These are phyloP conservation scores for Oncorhynchus kisutch DNA, from an alignment of 2,113 vertebrate genomes.

Conservation along the genomic window DNA sequence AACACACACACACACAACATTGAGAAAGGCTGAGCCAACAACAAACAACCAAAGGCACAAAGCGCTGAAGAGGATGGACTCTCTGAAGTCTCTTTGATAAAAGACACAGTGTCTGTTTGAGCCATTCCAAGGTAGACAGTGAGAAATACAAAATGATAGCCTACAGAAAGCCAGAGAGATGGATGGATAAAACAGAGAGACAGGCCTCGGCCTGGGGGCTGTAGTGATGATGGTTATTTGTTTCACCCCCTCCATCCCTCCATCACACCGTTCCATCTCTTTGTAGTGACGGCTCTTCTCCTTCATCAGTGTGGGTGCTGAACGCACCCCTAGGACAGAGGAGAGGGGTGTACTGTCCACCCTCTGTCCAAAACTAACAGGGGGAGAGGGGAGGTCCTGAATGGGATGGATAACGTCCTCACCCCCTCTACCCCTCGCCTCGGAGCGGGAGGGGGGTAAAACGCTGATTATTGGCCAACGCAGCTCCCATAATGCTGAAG, in stretches of 20 bases:
- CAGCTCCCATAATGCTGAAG: slow-evolving; percentile 73
- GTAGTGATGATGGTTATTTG: slow-evolving; percentile 44
- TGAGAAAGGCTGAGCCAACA: slow-evolving; percentile 63
- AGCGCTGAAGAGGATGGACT: slow-evolving; percentile 68
- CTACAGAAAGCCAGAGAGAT: slow-evolving; percentile 6
- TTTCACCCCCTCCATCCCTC: slow-evolving; percentile 52
- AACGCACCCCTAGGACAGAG: slow-evolving; percentile 25
- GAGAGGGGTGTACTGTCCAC: neutral
- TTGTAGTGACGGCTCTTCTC: slow-evolving; percentile 48
- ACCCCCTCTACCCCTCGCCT: neutral
- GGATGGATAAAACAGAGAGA: neutral
- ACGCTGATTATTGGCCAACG: slow-evolving; percentile 70
- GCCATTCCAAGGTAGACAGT: slow-evolving; percentile 30
- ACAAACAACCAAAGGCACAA: slow-evolving; percentile 62
- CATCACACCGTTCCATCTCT: slow-evolving; percentile 27
- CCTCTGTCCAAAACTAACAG: neutral
- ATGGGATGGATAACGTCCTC: neutral
- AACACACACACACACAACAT: slow-evolving; percentile 38
- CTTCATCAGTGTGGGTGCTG: slow-evolving; percentile 39
- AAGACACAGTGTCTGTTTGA: slow-evolving; percentile 57
- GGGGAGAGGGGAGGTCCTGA: slow-evolving; percentile 14
- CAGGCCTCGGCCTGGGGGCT: slow-evolving; percentile 49
- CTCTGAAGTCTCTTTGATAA: slow-evolving; percentile 61
- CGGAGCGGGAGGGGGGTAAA: slow-evolving; percentile 57
- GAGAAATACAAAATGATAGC: neutral